Percentiles rank a stretch among this genome's conserved stretches.
phyloP scores from a whole-genome alignment of 2,113 vertebrate species.

The Lepus americanus region DNA sequence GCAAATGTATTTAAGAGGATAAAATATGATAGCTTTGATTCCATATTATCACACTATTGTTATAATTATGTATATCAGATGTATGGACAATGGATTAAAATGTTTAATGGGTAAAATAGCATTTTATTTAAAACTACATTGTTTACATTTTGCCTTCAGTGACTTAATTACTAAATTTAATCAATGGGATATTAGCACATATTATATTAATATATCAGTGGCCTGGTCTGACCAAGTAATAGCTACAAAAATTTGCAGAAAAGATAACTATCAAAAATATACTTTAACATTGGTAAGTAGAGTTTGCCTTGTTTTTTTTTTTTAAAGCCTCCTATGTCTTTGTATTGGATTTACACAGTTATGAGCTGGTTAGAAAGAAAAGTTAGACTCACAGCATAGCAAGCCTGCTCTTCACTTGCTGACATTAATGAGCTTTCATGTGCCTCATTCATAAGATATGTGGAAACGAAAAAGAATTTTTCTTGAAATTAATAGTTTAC shows the following conservation, averaged over 20 bases:
- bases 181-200: not conserved
- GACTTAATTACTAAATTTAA: not conserved
- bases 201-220: not conserved
- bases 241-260: not conserved
- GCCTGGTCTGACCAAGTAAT: not conserved
- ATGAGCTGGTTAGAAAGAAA: conserved; percentile 5
- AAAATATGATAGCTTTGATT: not conserved
- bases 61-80: not conserved
- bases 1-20: not conserved
- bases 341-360: not conserved
- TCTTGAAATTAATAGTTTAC: conserved; percentile 84
- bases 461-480: conserved; percentile 76
- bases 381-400: not conserved
- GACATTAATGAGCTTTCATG: conserved; percentile 59
- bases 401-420: not conserved
- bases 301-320: not conserved
- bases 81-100: not conserved
- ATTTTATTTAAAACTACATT: not conserved
- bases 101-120: not conserved
- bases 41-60: not conserved
- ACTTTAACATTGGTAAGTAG: not conserved
- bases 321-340: not conserved
- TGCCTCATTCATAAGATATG: conserved; percentile 73
- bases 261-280: not conserved
- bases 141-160: not conserved